phyloP scores from a whole-genome alignment of 2,888 invertebrate species.

The Dryobota labecula region DNA sequence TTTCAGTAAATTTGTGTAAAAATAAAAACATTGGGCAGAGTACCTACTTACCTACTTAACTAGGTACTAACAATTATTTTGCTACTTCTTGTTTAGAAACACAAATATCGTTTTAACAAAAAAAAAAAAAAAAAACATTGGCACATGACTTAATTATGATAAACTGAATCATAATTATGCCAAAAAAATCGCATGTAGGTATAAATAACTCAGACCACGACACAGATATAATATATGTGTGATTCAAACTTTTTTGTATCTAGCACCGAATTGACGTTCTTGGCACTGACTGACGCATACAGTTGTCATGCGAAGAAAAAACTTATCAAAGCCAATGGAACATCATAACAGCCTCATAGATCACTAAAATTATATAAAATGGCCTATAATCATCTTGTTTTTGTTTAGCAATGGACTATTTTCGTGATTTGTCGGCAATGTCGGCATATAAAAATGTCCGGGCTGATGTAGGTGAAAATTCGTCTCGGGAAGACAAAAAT shows the following conservation, averaged over 20 bases:
- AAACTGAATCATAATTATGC: slow-evolving; percentile 39
- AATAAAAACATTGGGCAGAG: background rate
- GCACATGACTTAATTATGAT: slow-evolving; percentile 28
- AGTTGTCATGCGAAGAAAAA: slow-evolving; percentile 78
- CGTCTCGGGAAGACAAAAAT: slow-evolving; percentile 83
- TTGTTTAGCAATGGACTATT: slow-evolving; percentile 86
- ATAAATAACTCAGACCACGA: slow-evolving; percentile 38
- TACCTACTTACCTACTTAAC: background rate
- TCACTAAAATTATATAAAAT: slow-evolving; percentile 86
- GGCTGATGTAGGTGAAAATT: slow-evolving; percentile 79
- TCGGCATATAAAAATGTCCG: slow-evolving; percentile 85
- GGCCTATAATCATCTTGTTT: slow-evolving; percentile 88
- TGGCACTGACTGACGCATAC: slow-evolving; percentile 78
- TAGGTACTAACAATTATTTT: background rate
- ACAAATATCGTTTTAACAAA: background rate
- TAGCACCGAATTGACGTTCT: slow-evolving; percentile 72
- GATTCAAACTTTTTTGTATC: slow-evolving; percentile 75
- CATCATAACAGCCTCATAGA: slow-evolving; percentile 81
- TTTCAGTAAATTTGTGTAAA: too few relatives aligned
- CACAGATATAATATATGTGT: slow-evolving; percentile 68
- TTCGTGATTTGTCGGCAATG: slow-evolving; percentile 86
- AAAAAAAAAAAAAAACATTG: slow-evolving; percentile 19
- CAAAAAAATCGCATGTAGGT: slow-evolving; percentile 29
- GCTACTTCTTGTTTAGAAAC: background rate
- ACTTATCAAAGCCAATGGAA: slow-evolving; percentile 81